Conservation (phyloP, 2,797 vertebrate species). For the Leptatherina wallacei region DNA sequence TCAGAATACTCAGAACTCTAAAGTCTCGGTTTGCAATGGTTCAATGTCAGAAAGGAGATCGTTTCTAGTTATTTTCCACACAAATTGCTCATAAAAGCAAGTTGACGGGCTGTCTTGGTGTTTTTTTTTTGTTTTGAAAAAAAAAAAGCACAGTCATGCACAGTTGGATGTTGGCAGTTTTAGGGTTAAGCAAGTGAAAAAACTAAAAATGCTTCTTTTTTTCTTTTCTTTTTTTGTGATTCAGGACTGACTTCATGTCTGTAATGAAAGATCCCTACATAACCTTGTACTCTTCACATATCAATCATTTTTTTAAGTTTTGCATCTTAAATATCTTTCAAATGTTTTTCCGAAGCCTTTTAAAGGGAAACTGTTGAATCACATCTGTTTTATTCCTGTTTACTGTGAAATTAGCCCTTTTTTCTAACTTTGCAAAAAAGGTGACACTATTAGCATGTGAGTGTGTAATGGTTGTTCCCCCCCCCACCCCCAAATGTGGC, state of each 20-base stretch:
- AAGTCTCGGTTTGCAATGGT: conserved; percentile 12
- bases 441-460: conserved; percentile 72
- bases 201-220: neutral
- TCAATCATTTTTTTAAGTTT: conserved; percentile 13
- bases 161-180: conserved; percentile 12
- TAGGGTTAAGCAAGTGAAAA: neutral
- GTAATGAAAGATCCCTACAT: neutral
- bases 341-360: conserved; percentile 3
- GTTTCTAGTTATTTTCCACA: conserved; percentile 10
- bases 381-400: conserved; percentile 58
- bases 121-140: neutral
- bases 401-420: conserved; percentile 74
- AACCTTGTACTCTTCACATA: conserved; percentile 24
- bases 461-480: conserved; percentile 66
- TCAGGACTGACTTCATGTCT: neutral
- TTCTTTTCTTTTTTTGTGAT: neutral
- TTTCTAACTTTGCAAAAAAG: conserved; percentile 61
- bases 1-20: conserved; percentile 46
- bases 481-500: conserved; percentile 68
- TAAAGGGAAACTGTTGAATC: conserved; percentile 19
- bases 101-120: conserved; percentile 14
- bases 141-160: conserved; percentile 60
- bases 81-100: conserved; percentile 43
- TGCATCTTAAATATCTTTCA: conserved; percentile 14
- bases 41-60: conserved; percentile 8